These are phyloP conservation scores for Stenurella melanura DNA, from an alignment of 2,888 invertebrate genomes.

Conservation along the genomic window DNA sequence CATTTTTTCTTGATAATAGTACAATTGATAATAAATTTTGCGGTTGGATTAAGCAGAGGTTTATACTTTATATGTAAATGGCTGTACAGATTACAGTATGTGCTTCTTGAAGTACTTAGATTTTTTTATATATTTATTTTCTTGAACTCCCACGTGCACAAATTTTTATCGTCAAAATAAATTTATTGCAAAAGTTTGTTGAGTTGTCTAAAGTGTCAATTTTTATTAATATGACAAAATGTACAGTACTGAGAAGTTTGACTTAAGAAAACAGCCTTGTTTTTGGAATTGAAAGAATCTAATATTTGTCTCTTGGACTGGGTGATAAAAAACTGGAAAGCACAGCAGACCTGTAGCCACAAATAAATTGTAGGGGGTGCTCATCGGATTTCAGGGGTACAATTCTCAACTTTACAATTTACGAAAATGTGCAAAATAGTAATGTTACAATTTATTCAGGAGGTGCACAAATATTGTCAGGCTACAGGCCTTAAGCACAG, in stretches of 20 bases:
- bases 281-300: constrained; percentile 11
- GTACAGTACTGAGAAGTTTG: constrained; percentile 57
- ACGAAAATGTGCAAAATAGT: too few species aligned
- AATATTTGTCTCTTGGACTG: background rate
- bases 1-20: constrained; percentile 39
- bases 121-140: constrained; percentile 45
- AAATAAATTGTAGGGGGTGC: too few species aligned
- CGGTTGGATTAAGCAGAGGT: constrained; percentile 46
- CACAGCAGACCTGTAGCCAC: too few species aligned
- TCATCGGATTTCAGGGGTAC: too few species aligned
- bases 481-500: too few species aligned
- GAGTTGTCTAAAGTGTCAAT: constrained; percentile 19
- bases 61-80: constrained; percentile 48
- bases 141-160: constrained; percentile 14
- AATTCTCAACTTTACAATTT: too few species aligned
- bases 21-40: constrained; percentile 44
- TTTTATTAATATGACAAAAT: constrained; percentile 43
- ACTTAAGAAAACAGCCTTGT: constrained; percentile 31
- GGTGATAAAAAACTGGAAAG: background rate
- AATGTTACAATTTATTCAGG: too few species aligned
- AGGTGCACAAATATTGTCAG: too few species aligned
- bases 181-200: constrained; percentile 12
- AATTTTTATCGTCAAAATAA: constrained; percentile 26
- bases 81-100: constrained; percentile 49
- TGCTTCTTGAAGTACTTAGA: constrained; percentile 47